Evolutionary conservation across 2,888 invertebrate genomes (phyloP), one percentile per base, ranked within the genome.

Genomic region (Bombyx huttoni): DNA sequence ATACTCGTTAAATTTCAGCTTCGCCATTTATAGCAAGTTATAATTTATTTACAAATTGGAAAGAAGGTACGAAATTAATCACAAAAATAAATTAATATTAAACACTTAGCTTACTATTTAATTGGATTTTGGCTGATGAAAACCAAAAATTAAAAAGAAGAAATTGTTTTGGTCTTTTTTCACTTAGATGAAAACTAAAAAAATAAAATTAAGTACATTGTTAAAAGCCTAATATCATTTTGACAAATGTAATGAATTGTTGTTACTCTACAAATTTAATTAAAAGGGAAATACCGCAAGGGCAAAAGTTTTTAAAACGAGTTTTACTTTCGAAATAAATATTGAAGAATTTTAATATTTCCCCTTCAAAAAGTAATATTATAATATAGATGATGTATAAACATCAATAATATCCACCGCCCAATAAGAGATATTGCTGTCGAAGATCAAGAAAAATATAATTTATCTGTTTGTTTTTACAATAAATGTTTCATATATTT

Each of bases 1-100:
- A 81, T 86, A 87, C 81, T 82, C 77, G 79, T 81, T 81, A 81
- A 85, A 81, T 72, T 80, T 81, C 82, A 87, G 85, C 85, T 75
- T 78, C 75, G 71, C 81, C 79, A 77, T 80, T 78, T 77, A 80
- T 81, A 85, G 86, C 83, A 79, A 73, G 73, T 81, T 75, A 78
- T 73, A 61, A 40, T 74, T 65, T 86, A 87, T 87, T 78, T 87
- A 87, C 87, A 88, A 77, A 73, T 75, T 78, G 71, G 70, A 81
- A 75, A 78, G 75, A 84, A 81, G 79, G 78, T 83, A 80, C 77
- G 65, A 79, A 81, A 80, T 74, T 75, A 81, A 82, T 83, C 79
- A 83, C 83, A 80, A 79, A 77, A 63, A 68, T 85, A 86, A 86
- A 84, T 85, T 75, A 80, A 75, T 72, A 74, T 75, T 77, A 78